A percentile compares a stretch with the other conserved stretches of the same genome.
phyloP scores from a whole-genome alignment of 92 coral and sea anemone species.

The Paragorgia papillata region DNA sequence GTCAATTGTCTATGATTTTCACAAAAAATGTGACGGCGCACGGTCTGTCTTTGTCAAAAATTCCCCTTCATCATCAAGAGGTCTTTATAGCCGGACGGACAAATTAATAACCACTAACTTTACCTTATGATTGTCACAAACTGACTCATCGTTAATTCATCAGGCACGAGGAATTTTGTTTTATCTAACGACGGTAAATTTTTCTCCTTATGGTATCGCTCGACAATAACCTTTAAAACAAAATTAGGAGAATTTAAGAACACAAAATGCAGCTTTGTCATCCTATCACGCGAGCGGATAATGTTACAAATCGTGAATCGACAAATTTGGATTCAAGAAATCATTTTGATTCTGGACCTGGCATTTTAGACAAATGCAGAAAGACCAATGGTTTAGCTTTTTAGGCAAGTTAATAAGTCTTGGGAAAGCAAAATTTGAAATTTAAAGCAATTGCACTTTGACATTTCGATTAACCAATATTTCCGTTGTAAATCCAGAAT shows the following conservation, averaged over 20 bases:
- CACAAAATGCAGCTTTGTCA: neutral
- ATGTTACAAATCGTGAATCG: neutral
- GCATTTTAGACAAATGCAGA: no score
- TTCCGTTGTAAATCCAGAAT: slow-evolving; percentile 10
- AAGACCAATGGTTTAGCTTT: no score
- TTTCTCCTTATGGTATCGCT: slow-evolving; percentile 93
- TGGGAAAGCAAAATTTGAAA: neutral
- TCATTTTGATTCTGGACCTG: no score
- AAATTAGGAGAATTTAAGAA: neutral
- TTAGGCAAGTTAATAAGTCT: no score
- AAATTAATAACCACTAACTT: slow-evolving; percentile 37
- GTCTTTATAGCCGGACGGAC: no score
- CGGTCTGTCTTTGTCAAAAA: no score
- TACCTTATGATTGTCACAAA: slow-evolving; percentile 97
- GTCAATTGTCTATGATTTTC: no score
- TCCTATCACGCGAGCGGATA: neutral
- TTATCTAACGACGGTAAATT: slow-evolving; percentile 91
- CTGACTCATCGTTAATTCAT: slow-evolving; percentile 97
- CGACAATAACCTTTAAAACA: slow-evolving; percentile 86
- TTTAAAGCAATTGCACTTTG: slow-evolving; percentile 12
- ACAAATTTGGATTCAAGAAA: neutral
- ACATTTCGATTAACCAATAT: neutral
- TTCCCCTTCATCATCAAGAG: no score
- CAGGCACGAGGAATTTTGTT: slow-evolving; percentile 96
- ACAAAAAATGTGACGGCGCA: no score